Evolutionary conservation across 2,113 vertebrate genomes (phyloP).

Genomic region (Chrysochloris asiatica): DNA sequence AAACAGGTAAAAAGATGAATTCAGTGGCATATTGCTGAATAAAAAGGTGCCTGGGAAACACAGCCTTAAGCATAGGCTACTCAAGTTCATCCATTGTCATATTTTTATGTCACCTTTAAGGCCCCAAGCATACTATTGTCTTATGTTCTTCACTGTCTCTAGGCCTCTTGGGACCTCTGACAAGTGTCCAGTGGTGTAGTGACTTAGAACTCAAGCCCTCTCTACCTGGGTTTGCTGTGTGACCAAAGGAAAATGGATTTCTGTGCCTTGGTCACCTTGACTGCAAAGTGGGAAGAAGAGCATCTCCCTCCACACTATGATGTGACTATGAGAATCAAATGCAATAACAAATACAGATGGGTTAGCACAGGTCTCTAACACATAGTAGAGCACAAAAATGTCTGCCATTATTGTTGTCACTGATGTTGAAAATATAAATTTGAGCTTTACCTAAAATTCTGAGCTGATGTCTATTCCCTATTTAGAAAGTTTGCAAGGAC

Average conservation of each 20-base stretch:
- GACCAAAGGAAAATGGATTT: neutral
- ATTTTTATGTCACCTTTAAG: neutral
- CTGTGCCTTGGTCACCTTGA: neutral
- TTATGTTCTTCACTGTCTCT: neutral
- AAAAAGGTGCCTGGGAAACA: neutral
- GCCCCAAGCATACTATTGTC: neutral
- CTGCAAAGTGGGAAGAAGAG: neutral
- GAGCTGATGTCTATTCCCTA: neutral
- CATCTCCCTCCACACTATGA: neutral
- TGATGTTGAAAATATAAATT: conserved; percentile 7
- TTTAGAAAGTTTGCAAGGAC: neutral
- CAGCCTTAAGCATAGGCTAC: neutral
- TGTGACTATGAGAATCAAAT: neutral
- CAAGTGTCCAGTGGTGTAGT: neutral
- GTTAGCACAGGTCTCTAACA: no score
- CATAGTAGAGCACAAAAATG: neutral
- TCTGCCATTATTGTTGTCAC: no score
- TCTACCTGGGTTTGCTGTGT: neutral
- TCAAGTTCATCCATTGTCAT: neutral
- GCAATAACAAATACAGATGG: neutral
- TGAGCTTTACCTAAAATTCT: conserved; percentile 26
- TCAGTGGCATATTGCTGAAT: neutral
- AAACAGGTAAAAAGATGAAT: neutral
- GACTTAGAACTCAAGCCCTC: neutral
- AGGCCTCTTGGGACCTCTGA: neutral